Conservation (phyloP, 2,797 vertebrate species). For the Remorina albescens region DNA sequence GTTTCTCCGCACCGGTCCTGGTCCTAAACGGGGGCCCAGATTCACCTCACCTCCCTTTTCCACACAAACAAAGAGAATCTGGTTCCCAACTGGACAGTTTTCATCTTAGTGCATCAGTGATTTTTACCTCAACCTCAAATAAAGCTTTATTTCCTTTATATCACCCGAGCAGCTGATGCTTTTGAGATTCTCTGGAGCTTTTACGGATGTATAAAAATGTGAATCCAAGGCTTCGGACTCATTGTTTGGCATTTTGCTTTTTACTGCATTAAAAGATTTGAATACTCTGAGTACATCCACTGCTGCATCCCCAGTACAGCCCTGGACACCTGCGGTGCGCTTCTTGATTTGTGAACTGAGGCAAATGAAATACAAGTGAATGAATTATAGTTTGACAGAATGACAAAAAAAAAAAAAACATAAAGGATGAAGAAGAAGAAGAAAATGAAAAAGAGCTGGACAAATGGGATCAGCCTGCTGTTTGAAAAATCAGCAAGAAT, state of each 20-base stretch:
- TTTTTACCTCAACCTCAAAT: not conserved
- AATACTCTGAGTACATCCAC: not conserved
- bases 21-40: too few relatives aligned
- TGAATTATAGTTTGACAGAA: slow-evolving; percentile 30
- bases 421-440: too few relatives aligned
- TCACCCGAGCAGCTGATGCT: not conserved
- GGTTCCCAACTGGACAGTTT: not conserved
- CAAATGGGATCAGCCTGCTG: slow-evolving; percentile 12
- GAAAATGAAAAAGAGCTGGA: not conserved
- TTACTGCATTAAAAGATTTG: not conserved
- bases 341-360: slow-evolving; percentile 16
- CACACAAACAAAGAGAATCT: not conserved
- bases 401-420: slow-evolving; percentile 12
- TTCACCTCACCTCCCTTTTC: too few relatives aligned
- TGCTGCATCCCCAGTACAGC: not conserved
- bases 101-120: not conserved
- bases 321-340: slow-evolving; percentile 12
- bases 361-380: slow-evolving; percentile 18
- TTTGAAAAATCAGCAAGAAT: slow-evolving; percentile 33
- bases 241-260: not conserved
- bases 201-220: not conserved
- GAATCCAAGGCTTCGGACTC: not conserved
- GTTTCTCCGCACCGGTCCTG: too few relatives aligned
- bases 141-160: not conserved
- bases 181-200: too few relatives aligned